Evolutionary conservation across 2,797 vertebrate species (phyloP).

Genomic region (Parauchenoglanis ngamensis): DNA sequence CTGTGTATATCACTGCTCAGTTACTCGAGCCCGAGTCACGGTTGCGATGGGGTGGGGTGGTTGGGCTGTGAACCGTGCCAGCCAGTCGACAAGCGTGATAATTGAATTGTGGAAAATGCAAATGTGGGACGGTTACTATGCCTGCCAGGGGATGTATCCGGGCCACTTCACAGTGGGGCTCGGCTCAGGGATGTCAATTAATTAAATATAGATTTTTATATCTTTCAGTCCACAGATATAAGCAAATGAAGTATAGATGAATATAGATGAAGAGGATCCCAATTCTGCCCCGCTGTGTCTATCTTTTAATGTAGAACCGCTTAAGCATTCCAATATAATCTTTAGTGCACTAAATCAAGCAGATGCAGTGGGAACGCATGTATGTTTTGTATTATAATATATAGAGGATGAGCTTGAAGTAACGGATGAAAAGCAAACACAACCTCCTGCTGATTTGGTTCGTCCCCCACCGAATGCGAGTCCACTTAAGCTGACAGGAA

Average conservation of each 20-base stretch:
- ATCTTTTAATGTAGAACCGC: not conserved
- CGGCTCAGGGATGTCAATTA: constrained; percentile 13
- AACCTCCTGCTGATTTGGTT: constrained; percentile 25
- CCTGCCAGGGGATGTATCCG: constrained; percentile 36
- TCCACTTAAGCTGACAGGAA: constrained; percentile 23
- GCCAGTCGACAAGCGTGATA: constrained; percentile 53
- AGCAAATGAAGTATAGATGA: constrained; percentile 29
- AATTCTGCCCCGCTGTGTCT: not conserved
- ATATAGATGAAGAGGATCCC: not conserved
- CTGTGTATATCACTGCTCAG: constrained; percentile 12
- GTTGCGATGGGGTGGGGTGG: not conserved
- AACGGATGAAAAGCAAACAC: constrained; percentile 3
- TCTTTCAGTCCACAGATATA: constrained; percentile 9
- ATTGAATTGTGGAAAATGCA: constrained; percentile 64
- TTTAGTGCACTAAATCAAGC: not conserved
- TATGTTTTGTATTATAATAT: constrained; percentile 9
- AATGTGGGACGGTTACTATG: constrained; percentile 44
- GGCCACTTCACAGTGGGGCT: constrained; percentile 33
- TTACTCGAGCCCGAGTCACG: not conserved
- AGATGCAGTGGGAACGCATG: not conserved
- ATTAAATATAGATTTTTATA: constrained; percentile 31
- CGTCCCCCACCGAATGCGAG: constrained; percentile 8
- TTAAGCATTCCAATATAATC: not conserved
- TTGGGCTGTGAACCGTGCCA: constrained; percentile 47
- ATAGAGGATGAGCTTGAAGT: not conserved